These are phyloP conservation scores for Periphyllus acericola DNA, from an alignment of 2,888 invertebrate species.

Conservation along the genomic window DNA sequence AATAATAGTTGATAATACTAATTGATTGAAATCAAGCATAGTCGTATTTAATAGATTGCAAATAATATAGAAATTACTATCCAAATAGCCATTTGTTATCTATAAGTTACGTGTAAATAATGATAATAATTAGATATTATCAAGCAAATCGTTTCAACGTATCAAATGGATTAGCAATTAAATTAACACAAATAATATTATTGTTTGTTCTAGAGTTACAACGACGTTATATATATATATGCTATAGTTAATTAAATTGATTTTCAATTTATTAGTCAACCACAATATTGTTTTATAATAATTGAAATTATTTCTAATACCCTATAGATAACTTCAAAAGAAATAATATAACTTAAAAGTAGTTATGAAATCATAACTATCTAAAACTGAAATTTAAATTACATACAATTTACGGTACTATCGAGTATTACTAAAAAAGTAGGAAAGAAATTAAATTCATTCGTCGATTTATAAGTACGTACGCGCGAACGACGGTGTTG, in stretches of 20 bases:
- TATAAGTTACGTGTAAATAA: not conserved
- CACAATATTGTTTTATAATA: no score
- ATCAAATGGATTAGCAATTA: not conserved
- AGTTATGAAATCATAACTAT: no score
- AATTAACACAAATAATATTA: not conserved
- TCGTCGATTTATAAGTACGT: not conserved
- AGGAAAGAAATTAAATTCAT: not conserved
- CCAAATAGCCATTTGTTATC: not conserved
- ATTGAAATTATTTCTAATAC: no score
- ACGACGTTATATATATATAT: no score
- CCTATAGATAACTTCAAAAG: no score
- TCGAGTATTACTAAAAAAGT: not conserved
- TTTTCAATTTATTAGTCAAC: no score
- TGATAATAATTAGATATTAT: not conserved
- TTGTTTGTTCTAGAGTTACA: not conserved
- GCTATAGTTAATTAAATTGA: no score
- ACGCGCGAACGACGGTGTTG: not conserved
- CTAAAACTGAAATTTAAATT: no score
- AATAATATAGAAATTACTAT: not conserved
- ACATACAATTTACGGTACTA: not conserved
- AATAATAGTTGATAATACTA: no score
- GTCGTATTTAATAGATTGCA: not conserved
- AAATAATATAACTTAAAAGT: no score
- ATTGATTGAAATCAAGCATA: not conserved
- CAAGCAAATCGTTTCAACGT: not conserved